Conservation (phyloP, 2,113 vertebrate species). For the Malurus melanocephalus region DNA sequence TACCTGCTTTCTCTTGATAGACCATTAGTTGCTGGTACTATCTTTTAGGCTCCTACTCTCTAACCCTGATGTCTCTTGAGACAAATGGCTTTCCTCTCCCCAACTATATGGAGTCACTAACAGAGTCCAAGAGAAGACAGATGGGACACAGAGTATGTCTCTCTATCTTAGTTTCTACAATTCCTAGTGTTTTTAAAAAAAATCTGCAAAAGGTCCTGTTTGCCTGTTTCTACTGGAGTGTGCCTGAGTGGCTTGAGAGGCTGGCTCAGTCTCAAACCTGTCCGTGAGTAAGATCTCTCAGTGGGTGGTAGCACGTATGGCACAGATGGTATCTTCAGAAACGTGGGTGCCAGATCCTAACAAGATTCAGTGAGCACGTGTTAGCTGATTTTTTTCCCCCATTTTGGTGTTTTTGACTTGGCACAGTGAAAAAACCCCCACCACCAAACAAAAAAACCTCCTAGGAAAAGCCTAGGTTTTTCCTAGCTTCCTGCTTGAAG, state of each 20-base stretch:
- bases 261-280: background rate
- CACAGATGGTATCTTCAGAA: slow-evolving; percentile 25
- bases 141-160: background rate
- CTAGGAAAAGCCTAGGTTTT: background rate
- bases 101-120: too few relatives aligned
- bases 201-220: background rate
- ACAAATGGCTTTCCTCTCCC: background rate
- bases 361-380: background rate
- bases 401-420: background rate
- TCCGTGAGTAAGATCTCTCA: background rate
- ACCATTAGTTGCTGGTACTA: background rate
- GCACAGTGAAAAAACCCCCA: accelerated
- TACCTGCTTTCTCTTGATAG: background rate
- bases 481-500: background rate
- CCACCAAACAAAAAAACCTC: background rate
- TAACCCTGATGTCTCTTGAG: background rate
- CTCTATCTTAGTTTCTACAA: background rate
- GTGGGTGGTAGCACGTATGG: background rate
- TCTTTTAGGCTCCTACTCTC: background rate
- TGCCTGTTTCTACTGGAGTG: background rate
- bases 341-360: background rate
- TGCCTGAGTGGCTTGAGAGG: background rate
- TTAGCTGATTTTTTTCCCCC: background rate
- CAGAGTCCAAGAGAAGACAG: background rate
- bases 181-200: background rate